Conservation (phyloP, 2,113 vertebrate genomes). For the Dryoscopus gambensis region DNA sequence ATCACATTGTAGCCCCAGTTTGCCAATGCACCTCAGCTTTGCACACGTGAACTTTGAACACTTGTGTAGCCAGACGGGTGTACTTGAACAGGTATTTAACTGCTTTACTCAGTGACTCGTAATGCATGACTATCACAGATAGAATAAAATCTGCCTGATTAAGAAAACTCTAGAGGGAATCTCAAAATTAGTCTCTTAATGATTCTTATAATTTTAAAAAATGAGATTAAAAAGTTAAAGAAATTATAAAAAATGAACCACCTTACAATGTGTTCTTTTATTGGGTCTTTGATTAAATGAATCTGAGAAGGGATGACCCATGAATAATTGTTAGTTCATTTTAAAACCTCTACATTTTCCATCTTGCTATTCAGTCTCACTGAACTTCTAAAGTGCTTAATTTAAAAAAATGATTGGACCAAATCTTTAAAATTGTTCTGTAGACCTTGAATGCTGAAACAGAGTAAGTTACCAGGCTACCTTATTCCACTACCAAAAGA, state of each 20-base stretch:
- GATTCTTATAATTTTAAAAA: constrained; percentile 26
- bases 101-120: not conserved
- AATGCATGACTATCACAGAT: not conserved
- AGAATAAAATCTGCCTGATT: constrained; percentile 33
- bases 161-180: constrained; percentile 29
- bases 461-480: not conserved
- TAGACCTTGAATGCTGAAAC: not conserved
- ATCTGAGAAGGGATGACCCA: constrained; percentile 18
- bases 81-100: not conserved
- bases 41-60: not conserved
- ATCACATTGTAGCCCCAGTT: not conserved
- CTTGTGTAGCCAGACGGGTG: not conserved
- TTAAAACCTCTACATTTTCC: not conserved
- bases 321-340: constrained; percentile 42
- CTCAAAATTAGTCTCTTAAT: constrained; percentile 43
- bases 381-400: constrained; percentile 39
- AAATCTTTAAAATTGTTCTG: constrained; percentile 5
- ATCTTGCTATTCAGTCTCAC: not conserved
- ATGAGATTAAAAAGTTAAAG: constrained; percentile 34
- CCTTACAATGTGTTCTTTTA: constrained; percentile 2
- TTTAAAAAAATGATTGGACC: constrained; percentile 31
- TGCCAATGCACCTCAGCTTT: not conserved
- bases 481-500: not conserved
- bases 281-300: constrained; percentile 39
- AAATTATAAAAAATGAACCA: constrained; percentile 45